Base-by-base conservation (phyloP, 2,797 vertebrate species). In the Vespertilio murinus region DNA sequence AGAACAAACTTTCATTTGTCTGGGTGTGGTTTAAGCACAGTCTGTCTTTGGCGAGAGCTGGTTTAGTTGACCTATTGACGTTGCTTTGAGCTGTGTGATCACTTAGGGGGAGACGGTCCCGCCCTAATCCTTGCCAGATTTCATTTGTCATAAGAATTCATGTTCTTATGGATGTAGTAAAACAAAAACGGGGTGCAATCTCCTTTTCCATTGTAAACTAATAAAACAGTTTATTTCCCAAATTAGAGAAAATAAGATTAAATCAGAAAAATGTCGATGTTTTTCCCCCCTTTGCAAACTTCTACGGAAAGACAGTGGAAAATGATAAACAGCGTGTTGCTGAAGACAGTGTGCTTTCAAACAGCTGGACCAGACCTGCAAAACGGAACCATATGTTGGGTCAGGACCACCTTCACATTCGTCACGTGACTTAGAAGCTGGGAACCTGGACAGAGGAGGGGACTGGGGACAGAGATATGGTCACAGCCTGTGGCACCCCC, bases 1-100 rank as follows among this genome's bases (percentile, higher is more conserved):
- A 94, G 94, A 93, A 94, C 79, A 74, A 87, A n/a, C 78, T 94
- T 95, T 71, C 80, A 84, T 83, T 90, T 84, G 75, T 77, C 88
- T 93, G 75, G 87, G 96, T 94, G 91, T 94, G 96, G 90, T 90
- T 67, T 47, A 10, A 69, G 23, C 33, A 33, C 35, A 33, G 69
- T 35, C 35, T 5, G 9, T 77, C 90, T 88, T 65, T 86, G 90
- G 79, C 89, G 80, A 85, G 35, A 59, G 42, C 25, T 77, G 33
- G 61, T 65, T 78, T 84, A n/a, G 20, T 28, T 87, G 89, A 90
- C 56, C 73, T 78, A 13, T 11, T 49, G 33, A 75, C 65, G 11
- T 35, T 49, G 18, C 56, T 85, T 87, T 67, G 74, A 94, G 45
- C 56, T 61, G 18, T 13, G 16, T 22, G 38, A 81, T 91, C 61